A percentile compares a stretch with the other conserved stretches of the same genome.
These are phyloP conservation scores for Ramazzottius varieornatus DNA, from an alignment of 2,888 invertebrate genomes.

Conservation along the genomic window DNA sequence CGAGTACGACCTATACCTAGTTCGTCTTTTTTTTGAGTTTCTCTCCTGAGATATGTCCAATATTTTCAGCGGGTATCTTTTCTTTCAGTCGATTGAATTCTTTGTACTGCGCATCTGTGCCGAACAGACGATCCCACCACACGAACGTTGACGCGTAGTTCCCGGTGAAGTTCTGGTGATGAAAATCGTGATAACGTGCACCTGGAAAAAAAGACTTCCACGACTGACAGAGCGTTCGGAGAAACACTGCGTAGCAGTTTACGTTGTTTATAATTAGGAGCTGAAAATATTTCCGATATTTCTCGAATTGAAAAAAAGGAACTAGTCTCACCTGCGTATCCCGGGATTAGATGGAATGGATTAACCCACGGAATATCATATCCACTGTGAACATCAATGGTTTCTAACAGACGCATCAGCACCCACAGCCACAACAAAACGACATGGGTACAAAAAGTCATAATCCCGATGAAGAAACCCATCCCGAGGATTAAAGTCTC, in stretches of 20 bases:
- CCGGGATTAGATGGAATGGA: constrained; percentile 16
- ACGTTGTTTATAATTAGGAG: too few relatives aligned
- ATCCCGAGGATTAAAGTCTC: constrained; percentile 19
- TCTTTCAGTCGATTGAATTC: constrained; percentile 9
- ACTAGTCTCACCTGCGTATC: constrained; percentile 19
- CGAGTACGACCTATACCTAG: too few relatives aligned
- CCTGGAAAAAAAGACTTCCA: constrained; percentile 12
- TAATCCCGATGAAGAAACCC: constrained; percentile 17
- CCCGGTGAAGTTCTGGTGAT: constrained; percentile 18
- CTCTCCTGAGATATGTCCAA: not conserved
- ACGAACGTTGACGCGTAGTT: constrained; percentile 18
- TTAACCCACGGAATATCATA: constrained; percentile 18
- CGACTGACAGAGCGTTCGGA: too few relatives aligned
- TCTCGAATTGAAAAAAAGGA: too few relatives aligned
- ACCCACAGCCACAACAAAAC: constrained; percentile 18
- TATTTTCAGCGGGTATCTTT: not conserved
- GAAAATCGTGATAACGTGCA: constrained; percentile 18
- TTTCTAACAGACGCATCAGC: constrained; percentile 15
- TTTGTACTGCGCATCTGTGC: constrained; percentile 16
- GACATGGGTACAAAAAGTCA: constrained; percentile 15
- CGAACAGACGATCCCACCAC: constrained; percentile 18
- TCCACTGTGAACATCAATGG: constrained; percentile 19
- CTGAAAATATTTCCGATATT: too few relatives aligned
- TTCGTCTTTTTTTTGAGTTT: not conserved
- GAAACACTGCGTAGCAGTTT: too few relatives aligned